Conservation (phyloP, 1,140 invertebrate species). For the Ditylenchus dipsaci region DNA sequence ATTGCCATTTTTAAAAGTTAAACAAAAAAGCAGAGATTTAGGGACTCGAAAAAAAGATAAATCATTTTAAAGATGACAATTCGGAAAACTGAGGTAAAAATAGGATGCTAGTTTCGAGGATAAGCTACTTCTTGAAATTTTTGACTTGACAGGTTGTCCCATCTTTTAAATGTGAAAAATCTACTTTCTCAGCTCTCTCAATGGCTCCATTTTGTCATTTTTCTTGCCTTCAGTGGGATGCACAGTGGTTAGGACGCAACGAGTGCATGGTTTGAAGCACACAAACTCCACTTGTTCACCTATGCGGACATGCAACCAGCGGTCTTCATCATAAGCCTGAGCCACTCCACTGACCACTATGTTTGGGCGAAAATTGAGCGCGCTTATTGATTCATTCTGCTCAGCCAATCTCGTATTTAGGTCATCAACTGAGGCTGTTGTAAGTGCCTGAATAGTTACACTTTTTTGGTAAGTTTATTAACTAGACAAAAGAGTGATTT, state of each 20-base stretch:
- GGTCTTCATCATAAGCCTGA: conserved; percentile 65
- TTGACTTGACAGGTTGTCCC: too few species aligned
- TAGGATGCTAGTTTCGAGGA: too few species aligned
- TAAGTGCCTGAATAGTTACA: conserved; percentile 63
- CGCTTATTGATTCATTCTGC: conserved; percentile 31
- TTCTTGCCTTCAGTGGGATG: conserved; percentile 35
- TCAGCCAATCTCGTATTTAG: conserved; percentile 64
- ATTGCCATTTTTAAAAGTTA: too few species aligned
- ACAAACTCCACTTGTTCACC: conserved; percentile 42
- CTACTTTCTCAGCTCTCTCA: conserved; percentile 33
- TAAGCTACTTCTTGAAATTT: too few species aligned
- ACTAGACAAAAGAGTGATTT: too few species aligned
- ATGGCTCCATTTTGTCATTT: conserved; percentile 32
- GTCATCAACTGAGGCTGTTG: conserved; percentile 66
- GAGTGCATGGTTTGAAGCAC: conserved; percentile 46
- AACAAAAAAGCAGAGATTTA: too few species aligned
- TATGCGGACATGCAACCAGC: conserved; percentile 42
- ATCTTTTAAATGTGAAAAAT: too few species aligned
- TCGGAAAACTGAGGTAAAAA: too few species aligned
- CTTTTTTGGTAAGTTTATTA: too few species aligned
- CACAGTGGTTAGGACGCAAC: conserved; percentile 41
- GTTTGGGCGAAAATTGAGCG: conserved; percentile 68
- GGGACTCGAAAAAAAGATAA: too few species aligned
- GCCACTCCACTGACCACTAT: conserved; percentile 66
- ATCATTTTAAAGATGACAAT: too few species aligned